phyloP scores from a whole-genome alignment of 2,797 vertebrate species.

The Dallia pectoralis region DNA sequence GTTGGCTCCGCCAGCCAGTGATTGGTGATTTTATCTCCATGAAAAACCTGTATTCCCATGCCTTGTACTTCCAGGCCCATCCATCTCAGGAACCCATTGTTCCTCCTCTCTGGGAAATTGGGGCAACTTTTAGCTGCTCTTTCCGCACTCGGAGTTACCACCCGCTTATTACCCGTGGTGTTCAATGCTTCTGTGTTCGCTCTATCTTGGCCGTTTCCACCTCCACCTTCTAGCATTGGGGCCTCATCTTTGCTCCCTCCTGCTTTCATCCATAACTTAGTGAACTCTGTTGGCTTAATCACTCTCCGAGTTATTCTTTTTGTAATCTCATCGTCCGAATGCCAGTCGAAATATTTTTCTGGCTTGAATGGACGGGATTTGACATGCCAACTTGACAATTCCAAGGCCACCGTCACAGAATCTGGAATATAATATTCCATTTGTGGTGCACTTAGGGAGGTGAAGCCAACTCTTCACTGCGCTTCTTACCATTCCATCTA shows the following conservation, averaged over 20 bases:
- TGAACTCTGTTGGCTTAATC: neutral
- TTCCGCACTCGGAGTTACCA: neutral
- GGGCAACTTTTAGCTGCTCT: too few relatives aligned
- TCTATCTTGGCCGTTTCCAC: too few relatives aligned
- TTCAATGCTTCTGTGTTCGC: too few relatives aligned
- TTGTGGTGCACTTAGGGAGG: neutral
- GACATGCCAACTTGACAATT: neutral
- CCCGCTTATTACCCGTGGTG: too few relatives aligned
- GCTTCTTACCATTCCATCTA: neutral
- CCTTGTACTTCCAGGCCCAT: too few relatives aligned
- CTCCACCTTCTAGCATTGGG: too few relatives aligned
- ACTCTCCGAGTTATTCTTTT: neutral
- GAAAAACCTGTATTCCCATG: too few relatives aligned
- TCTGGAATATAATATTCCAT: neutral
- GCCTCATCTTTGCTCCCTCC: neutral
- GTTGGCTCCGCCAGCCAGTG: too few relatives aligned
- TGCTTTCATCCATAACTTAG: neutral
- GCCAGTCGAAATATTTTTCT: neutral
- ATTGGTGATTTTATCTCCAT: too few relatives aligned
- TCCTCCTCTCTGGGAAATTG: slow-evolving; percentile 5
- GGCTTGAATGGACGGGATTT: neutral
- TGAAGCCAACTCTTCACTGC: slow-evolving; percentile 12
- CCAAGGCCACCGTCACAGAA: slow-evolving; percentile 13
- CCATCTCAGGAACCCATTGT: neutral
- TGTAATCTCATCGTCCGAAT: neutral